phyloP scores from a whole-genome alignment of 1,140 invertebrate species.

The Trialeurodes vaporariorum region DNA sequence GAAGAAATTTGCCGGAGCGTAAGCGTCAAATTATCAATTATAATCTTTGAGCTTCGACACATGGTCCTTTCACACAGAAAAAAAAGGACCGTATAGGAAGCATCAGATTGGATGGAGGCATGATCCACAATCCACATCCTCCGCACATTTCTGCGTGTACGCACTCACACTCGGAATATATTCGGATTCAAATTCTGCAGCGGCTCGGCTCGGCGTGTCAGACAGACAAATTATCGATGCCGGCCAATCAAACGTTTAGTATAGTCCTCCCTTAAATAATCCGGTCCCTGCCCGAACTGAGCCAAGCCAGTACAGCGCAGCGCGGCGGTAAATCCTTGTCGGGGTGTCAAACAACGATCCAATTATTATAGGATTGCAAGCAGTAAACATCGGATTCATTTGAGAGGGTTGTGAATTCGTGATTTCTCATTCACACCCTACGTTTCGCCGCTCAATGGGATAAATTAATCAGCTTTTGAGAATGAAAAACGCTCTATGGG shows the following conservation, averaged over 20 bases:
- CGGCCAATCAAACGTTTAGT: not conserved
- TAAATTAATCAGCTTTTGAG: too few relatives aligned
- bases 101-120: too few relatives aligned
- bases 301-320: too few relatives aligned
- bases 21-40: conserved; percentile 1
- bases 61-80: not conserved
- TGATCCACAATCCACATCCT: too few relatives aligned
- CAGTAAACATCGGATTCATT: not conserved
- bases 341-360: not conserved
- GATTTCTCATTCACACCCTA: not conserved
- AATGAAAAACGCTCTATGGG: too few relatives aligned
- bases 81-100: too few relatives aligned
- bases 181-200: not conserved
- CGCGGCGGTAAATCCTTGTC: not conserved
- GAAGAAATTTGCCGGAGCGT: not conserved
- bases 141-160: too few relatives aligned
- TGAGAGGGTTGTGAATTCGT: not conserved
- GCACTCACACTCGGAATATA: not conserved
- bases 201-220: not conserved
- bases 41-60: not conserved
- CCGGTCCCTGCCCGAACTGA: too few relatives aligned
- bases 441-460: too few relatives aligned
- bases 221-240: not conserved
- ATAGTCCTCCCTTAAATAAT: too few relatives aligned
- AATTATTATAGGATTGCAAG: conserved; percentile 1